phyloP scores from a whole-genome alignment of 2,113 vertebrate species.

The Bothrops jararaca region DNA sequence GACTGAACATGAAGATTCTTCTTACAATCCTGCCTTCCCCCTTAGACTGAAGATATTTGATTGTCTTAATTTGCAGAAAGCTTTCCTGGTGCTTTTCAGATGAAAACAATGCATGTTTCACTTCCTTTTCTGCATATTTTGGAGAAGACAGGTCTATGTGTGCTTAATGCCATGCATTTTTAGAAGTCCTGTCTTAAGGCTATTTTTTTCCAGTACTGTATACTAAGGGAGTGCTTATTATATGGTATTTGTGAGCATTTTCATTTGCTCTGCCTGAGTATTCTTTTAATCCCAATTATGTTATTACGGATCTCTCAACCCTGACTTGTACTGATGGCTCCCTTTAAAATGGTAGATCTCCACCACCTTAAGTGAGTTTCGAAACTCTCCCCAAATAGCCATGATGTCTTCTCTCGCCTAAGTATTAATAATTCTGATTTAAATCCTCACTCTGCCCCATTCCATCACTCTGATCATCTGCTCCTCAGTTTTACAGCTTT shows the following conservation, averaged over 20 bases:
- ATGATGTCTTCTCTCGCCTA: slow-evolving; percentile 59
- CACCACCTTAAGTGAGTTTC: slow-evolving; percentile 45
- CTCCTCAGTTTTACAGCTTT: slow-evolving; percentile 27
- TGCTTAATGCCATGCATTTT: slow-evolving; percentile 19
- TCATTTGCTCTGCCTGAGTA: slow-evolving; percentile 46
- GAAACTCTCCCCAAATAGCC: slow-evolving; percentile 37
- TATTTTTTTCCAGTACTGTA: slow-evolving; percentile 19
- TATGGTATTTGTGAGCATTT: slow-evolving; percentile 45
- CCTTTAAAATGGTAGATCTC: slow-evolving; percentile 36
- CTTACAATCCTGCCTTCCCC: not conserved
- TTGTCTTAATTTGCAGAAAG: not conserved
- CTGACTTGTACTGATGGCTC: slow-evolving; percentile 26
- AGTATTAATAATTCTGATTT: slow-evolving; percentile 51
- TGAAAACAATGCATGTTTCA: no score
- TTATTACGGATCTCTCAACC: slow-evolving; percentile 30
- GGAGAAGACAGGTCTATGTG: not conserved
- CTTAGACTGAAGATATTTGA: not conserved
- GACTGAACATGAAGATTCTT: not conserved
- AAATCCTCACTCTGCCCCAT: slow-evolving; percentile 34
- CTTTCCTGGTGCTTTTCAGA: not conserved
- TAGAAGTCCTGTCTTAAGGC: slow-evolving; percentile 31
- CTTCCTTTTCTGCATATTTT: no score
- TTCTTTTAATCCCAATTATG: slow-evolving; percentile 37
- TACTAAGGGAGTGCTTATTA: slow-evolving; percentile 28
- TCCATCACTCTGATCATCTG: slow-evolving; percentile 36